Base-by-base conservation (phyloP, 2,797 vertebrate species). In the Tragopan temminckii region DNA sequence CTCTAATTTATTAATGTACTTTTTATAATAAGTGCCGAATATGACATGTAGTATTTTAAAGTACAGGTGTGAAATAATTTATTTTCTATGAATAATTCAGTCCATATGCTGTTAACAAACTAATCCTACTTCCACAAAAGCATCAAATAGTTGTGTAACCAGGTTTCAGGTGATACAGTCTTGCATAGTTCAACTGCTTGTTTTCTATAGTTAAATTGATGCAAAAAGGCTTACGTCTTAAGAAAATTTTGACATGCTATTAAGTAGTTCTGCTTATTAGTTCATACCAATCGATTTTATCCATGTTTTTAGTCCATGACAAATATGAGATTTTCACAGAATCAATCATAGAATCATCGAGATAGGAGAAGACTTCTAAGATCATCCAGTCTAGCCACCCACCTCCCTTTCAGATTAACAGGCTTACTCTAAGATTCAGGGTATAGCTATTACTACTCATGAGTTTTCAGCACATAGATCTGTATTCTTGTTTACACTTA, bases 51-150 rank as follows among this genome's bases (percentile, higher is more conserved):
- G 64, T 90, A 50, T 82, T 92, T 95, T 89, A 81, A 93, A 88
- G 57, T 64, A 68, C 27, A 62, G 29, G 7, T 81, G 63, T 29
- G 93, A 94, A 96, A 95, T 96, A 95, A 96, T 96, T 91, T 66
- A 91, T 95, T 93, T 93, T 50, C 61, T 35, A 82, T 96, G 29
- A 95, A 95, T 96, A 95, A 95, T 97, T 92, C 35, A 95, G 43
- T 50, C 42, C 4, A 0, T 70, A 15, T 36, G 74, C 55, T 77
- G 63, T 88, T 93, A 95, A 94, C 92, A 91, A 95, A 91, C 8
- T 84, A 53, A 74, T 84, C 85, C 57, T 86, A 61, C 40, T 50
- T 91, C 27, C 43, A 31, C 19, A 77, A 69, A 71, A 86, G 15
- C 74, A 90, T 86, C 63, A 91, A 88, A 94, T 71, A 93, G 66